Percentiles rank a stretch among this genome's conserved stretches.
Evolutionary conservation across 2,888 invertebrate genomes (phyloP).

Genomic region (Caradrina kadenii): DNA sequence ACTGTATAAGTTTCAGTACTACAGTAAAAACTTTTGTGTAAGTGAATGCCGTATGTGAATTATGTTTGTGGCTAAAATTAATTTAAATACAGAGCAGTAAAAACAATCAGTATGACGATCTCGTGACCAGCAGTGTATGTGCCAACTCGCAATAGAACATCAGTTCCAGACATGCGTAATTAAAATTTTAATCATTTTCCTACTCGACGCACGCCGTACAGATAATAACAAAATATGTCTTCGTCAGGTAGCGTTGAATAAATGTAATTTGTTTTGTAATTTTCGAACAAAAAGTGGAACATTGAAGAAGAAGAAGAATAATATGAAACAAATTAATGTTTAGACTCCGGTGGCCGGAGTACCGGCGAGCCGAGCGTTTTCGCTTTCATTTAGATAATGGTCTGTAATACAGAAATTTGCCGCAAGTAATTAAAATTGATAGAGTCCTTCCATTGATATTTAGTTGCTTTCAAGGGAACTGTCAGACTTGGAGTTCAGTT

Average conservation of each 20-base stretch:
- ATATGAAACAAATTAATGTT: slow-evolving; percentile 65
- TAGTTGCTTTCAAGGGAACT: slow-evolving; percentile 64
- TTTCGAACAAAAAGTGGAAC: slow-evolving; percentile 60
- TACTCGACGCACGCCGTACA: slow-evolving; percentile 40
- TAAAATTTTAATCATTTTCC: slow-evolving; percentile 63
- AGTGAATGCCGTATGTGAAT: slow-evolving; percentile 20
- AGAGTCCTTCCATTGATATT: slow-evolving; percentile 73
- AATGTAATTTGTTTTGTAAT: slow-evolving; percentile 66
- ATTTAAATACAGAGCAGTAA: slow-evolving; percentile 24
- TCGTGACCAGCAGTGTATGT: slow-evolving; percentile 7
- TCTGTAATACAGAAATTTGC: slow-evolving; percentile 75
- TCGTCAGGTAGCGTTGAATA: slow-evolving; percentile 55
- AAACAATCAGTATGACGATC: slow-evolving; percentile 14
- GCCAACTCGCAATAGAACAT: slow-evolving; percentile 39
- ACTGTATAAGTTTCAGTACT: slow-evolving; percentile 10
- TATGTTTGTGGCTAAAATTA: slow-evolving; percentile 28
- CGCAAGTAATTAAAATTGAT: slow-evolving; percentile 82
- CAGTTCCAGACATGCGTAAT: slow-evolving; percentile 56
- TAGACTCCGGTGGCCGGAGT: slow-evolving; percentile 32
- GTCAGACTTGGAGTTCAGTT: slow-evolving; percentile 49
- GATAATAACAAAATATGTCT: slow-evolving; percentile 58
- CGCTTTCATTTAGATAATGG: slow-evolving; percentile 83
- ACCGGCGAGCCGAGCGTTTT: slow-evolving; percentile 63
- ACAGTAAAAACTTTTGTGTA: slow-evolving; percentile 32
- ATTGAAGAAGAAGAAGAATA: slow-evolving; percentile 49